phyloP scores from a whole-genome alignment of 2,888 invertebrate genomes.

The Hemaris fuciformis region DNA sequence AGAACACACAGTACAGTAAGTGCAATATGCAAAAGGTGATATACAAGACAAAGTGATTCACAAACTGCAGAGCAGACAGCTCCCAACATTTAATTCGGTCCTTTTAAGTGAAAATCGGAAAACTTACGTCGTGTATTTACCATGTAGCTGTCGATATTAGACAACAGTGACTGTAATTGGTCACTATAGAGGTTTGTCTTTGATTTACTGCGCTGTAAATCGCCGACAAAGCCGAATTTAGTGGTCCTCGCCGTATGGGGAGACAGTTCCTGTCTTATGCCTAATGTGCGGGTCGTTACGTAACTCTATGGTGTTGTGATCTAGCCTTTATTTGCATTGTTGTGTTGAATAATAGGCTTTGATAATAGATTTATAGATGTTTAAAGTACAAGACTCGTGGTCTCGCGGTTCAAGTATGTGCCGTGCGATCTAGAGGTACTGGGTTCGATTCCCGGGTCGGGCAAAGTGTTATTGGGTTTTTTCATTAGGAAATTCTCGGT shows the following conservation, averaged over 20 bases:
- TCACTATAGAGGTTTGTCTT: neutral
- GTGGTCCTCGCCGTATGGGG: neutral
- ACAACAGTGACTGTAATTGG: neutral
- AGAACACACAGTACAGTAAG: no score
- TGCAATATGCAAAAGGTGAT: no score
- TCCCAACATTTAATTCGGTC: neutral
- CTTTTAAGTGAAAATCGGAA: neutral
- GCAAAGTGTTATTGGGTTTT: no score
- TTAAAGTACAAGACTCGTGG: no score
- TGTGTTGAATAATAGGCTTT: no score
- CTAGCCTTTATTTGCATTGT: no score
- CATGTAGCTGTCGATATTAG: neutral
- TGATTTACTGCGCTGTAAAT: neutral
- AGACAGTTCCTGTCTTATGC: neutral
- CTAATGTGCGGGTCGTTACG: neutral
- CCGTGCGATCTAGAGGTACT: no score
- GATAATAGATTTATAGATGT: no score
- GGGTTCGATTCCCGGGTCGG: no score
- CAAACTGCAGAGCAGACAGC: neutral
- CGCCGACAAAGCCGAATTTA: constrained; percentile 3
- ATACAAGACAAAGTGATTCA: neutral
- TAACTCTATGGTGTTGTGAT: neutral
- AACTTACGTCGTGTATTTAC: neutral
- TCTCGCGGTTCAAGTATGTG: no score
- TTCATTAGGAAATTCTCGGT: no score